Evolutionary conservation across 2,888 invertebrate genomes (phyloP), one percentile per base, ranked within the genome.

Genomic region (Ligdia adustata): DNA sequence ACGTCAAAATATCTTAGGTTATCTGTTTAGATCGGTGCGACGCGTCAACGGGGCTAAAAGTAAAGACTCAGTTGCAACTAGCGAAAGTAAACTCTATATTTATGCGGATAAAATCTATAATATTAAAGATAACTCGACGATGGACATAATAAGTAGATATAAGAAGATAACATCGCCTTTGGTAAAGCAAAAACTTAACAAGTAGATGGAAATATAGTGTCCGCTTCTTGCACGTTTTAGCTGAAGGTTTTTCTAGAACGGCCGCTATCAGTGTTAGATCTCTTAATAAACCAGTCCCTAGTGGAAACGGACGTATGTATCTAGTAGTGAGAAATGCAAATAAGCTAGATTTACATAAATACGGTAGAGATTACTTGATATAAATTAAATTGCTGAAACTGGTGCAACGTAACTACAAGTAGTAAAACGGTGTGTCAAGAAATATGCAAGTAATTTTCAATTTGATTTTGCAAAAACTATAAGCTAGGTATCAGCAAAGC

Each of bases 1-100:
- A 74, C 75, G 79, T 82, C 80, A 80, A 75, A 82, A 78, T 75
- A 74, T 75, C 69, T 76, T 66, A 72, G 64, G 52, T 67, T 82
- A 82, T 85, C 82, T 66, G 43, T 29, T 50, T 57, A 52, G 67
- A 81, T 82, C 79, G 53, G 68, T 58, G 74, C 72, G 75, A 76
- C 72, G 72, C 62, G 75, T 74, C 76, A 68, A 66, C 55, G 51
- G 45, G 48, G 46, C 51, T 6, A 22, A 22, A 6, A 18, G 6
- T 6, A 6, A 5, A 4, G 18, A 44, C 49, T 46, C 35, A 12
- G 24, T 26, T 13, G 16, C n/a, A 6, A 6, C 22, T n/a, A 22
- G 4, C 24, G 18, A 57, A 43, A 47, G 12, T 46, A 9, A 34
- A 45, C 53, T 38, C 14, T 56, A 50, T 45, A 9, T 7, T 2